Evolutionary conservation across 2,888 invertebrate genomes (phyloP).

Genomic region (Notodonta ziczac): DNA sequence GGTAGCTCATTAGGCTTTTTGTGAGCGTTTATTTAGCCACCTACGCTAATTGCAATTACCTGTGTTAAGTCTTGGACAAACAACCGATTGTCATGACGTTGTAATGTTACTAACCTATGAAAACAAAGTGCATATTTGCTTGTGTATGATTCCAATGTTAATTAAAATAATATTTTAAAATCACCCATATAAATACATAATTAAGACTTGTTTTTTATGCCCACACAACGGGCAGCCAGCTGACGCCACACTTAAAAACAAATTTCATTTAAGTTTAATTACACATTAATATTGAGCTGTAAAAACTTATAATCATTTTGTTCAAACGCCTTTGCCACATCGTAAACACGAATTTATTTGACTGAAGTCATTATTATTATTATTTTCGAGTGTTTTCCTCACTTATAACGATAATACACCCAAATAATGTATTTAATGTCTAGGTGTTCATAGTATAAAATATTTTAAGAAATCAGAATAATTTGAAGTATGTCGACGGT

Average conservation of each 20-base stretch:
- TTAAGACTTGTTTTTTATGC: too few species aligned
- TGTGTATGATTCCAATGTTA: too few species aligned
- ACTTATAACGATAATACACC: constrained; percentile 7
- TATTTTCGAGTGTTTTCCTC: constrained; percentile 12
- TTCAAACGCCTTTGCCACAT: constrained; percentile 30
- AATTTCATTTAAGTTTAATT: constrained; percentile 17
- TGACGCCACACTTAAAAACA: constrained; percentile 1
- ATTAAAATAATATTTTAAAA: too few species aligned
- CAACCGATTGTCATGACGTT: too few species aligned
- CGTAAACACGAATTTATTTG: constrained; percentile 32
- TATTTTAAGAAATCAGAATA: constrained; percentile 16
- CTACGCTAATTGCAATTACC: too few species aligned
- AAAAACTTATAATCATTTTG: constrained; percentile 22
- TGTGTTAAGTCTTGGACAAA: too few species aligned
- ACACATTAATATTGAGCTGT: constrained; percentile 19
- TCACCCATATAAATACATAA: too few species aligned
- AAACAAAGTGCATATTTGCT: too few species aligned
- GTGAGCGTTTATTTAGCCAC: too few species aligned
- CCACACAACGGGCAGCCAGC: background rate
- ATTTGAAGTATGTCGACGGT: background rate
- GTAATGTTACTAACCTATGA: too few species aligned
- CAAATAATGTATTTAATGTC: constrained; percentile 5
- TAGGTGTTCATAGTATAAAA: constrained; percentile 13
- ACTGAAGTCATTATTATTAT: constrained; percentile 11
- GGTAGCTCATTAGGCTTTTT: background rate